Base-by-base conservation (phyloP, 2,797 vertebrate genomes). In the Brachyalestes nurse region DNA sequence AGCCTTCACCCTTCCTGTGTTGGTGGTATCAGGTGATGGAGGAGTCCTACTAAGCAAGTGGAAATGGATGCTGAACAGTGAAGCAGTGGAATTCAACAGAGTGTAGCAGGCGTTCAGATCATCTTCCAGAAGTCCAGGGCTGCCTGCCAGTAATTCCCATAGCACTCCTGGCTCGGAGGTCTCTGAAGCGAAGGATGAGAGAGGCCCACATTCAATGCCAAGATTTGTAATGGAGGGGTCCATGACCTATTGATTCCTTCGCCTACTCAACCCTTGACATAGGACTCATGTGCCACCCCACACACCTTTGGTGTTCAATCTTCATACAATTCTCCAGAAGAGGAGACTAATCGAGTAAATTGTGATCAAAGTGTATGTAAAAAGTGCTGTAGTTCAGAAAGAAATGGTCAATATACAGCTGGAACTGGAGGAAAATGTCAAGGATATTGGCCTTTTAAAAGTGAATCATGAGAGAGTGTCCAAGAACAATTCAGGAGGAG, bases 181-280 rank as follows among this genome's bases (percentile, higher is more conserved):
- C 72, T 75, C 51, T 0, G 25, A 42, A 72, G 72, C 70, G 38
- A 71, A 75, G 72, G 58, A 70, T 69, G n/a, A 64, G 72, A 79
- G 72, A 64, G 55, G 40, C 71, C 72, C 51, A 58, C 16, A 55
- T 70, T 70, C 71, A 21, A 28, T 76, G 77, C 77, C 45, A 75
- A 34, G 62, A 21, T 78, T 60, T 66, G 28, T 73, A 64, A 62
- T 34, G 2, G 42, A 83, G 34, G 21, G 65, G 69, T 70, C 4
- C 10, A 71, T 42, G n/a, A 53, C 55, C 13, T 76, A 71, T 42
- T 55, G 58, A 78, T 78, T 34, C 34, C 69, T 67, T 55, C 28
- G 70, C 71, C 66, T 55, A 61, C 53, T 77, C 61, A 67, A 60
- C 79, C 64, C 19, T 23, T 80, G 72, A 69, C 72, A 67, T 58